Evolutionary conservation across 1,140 invertebrate species (phyloP).

Genomic region (Drosophila equinoxialis): DNA sequence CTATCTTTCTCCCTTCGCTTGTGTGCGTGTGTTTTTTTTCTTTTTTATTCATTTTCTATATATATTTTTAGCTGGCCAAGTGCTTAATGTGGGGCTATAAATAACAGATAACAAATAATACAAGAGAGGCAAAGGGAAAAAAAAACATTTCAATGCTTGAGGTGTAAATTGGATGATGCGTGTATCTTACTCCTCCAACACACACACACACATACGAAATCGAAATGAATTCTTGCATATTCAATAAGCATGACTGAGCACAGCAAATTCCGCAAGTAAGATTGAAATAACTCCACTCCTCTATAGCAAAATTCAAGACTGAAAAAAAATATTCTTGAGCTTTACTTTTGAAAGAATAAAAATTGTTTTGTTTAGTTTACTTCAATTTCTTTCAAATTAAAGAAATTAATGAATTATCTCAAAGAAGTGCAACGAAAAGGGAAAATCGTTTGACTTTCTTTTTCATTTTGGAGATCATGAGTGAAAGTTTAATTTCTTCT

Average conservation of each 20-base stretch:
- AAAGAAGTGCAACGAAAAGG: too few species aligned
- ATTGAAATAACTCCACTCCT: not conserved
- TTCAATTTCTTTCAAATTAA: too few species aligned
- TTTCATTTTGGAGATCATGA: too few species aligned
- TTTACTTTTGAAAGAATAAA: too few species aligned
- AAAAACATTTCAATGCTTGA: not conserved
- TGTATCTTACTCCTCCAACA: constrained; percentile 2
- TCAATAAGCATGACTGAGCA: constrained; percentile 19
- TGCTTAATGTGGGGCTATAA: constrained; percentile 27
- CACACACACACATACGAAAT: not conserved
- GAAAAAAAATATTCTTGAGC: too few species aligned
- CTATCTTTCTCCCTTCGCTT: not conserved
- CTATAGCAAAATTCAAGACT: not conserved
- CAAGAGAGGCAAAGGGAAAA: not conserved
- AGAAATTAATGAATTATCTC: too few species aligned
- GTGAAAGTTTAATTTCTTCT: too few species aligned
- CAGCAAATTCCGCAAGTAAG: not conserved
- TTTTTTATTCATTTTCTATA: not conserved
- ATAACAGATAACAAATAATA: constrained; percentile 23
- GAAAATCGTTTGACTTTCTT: too few species aligned
- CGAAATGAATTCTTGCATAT: constrained; percentile 21
- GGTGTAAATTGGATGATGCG: constrained; percentile 7
- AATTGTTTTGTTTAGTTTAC: too few species aligned
- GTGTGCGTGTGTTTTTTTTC: constrained; percentile 5
- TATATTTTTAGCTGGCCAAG: constrained; percentile 31